Evolutionary conservation across 2,113 vertebrate genomes (phyloP).

Genomic region (Notechis scutatus): DNA sequence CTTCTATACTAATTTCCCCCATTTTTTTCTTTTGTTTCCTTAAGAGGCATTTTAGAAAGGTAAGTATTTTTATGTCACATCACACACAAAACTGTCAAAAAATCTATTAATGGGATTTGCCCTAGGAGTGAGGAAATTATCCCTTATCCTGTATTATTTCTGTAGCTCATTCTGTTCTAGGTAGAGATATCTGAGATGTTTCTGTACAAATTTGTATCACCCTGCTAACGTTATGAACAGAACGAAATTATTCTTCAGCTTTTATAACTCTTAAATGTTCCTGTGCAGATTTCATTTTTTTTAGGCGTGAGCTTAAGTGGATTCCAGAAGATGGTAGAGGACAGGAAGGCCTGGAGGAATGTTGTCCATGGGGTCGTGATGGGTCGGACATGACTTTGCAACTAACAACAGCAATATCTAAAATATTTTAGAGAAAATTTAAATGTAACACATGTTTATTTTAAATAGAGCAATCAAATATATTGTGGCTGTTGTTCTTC

Average conservation of each 20-base stretch:
- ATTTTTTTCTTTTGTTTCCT: background rate
- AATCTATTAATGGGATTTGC: background rate
- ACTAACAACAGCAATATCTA: background rate
- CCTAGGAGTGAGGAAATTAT: background rate
- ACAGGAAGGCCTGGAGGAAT: too few species aligned
- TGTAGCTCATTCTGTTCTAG: background rate
- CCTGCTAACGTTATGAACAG: background rate
- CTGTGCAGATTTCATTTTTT: background rate
- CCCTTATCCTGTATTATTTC: background rate
- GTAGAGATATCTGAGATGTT: background rate
- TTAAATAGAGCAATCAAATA: background rate
- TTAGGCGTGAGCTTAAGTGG: too few species aligned
- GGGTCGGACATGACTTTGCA: too few species aligned
- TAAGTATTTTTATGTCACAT: background rate
- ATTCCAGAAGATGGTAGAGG: too few species aligned
- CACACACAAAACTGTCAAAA: fast-evolving
- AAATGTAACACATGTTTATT: background rate
- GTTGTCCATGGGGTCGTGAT: too few species aligned
- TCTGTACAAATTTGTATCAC: background rate
- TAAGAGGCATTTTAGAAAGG: background rate
- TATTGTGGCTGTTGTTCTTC: background rate
- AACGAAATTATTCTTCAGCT: background rate
- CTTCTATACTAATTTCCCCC: background rate
- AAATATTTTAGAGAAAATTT: background rate
- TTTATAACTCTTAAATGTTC: background rate